Conservation (phyloP, 2,113 vertebrate genomes). For the Notarius quadriscutis region DNA sequence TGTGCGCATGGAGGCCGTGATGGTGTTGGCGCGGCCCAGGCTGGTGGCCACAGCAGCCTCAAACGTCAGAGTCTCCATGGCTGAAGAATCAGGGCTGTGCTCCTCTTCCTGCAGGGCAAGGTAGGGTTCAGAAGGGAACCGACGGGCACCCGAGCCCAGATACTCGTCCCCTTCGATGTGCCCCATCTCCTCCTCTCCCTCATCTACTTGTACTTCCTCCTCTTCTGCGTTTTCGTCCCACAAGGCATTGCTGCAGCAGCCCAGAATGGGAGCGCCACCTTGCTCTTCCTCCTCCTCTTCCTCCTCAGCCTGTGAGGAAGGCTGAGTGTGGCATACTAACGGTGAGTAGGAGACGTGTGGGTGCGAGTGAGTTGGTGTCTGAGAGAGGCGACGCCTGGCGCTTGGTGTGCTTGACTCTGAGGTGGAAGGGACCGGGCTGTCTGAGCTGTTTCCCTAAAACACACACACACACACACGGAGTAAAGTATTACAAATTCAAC, state of each 20-base stretch:
- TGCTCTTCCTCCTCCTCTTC: conserved; percentile 60
- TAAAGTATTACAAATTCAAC: neutral
- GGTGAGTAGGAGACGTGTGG: conserved; percentile 93
- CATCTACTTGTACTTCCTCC: conserved; percentile 44
- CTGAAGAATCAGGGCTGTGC: conserved; percentile 89
- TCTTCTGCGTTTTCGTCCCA: conserved; percentile 45
- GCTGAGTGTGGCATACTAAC: conserved; percentile 80
- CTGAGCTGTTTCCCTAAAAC: conserved; percentile 87
- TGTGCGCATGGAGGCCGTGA: conserved; percentile 80
- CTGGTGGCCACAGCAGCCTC: conserved; percentile 95
- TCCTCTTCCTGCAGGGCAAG: conserved; percentile 89
- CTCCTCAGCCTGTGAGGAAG: conserved; percentile 70
- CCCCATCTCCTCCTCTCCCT: conserved; percentile 65
- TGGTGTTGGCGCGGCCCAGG: conserved; percentile 92
- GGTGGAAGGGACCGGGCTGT: conserved; percentile 92
- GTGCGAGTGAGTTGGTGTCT: conserved; percentile 84
- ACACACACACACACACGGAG: conserved; percentile 10
- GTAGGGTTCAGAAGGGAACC: conserved; percentile 94
- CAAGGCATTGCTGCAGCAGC: conserved; percentile 56
- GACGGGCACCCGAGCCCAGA: conserved; percentile 79
- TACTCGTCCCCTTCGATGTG: conserved; percentile 48
- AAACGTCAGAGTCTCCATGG: conserved; percentile 96
- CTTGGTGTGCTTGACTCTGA: conserved; percentile 97
- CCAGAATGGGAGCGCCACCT: conserved; percentile 67
- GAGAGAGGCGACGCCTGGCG: conserved; percentile 84